These are phyloP conservation scores for Pardosa pseudoannulata DNA, from an alignment of 2,888 invertebrate species.

Conservation along the genomic window DNA sequence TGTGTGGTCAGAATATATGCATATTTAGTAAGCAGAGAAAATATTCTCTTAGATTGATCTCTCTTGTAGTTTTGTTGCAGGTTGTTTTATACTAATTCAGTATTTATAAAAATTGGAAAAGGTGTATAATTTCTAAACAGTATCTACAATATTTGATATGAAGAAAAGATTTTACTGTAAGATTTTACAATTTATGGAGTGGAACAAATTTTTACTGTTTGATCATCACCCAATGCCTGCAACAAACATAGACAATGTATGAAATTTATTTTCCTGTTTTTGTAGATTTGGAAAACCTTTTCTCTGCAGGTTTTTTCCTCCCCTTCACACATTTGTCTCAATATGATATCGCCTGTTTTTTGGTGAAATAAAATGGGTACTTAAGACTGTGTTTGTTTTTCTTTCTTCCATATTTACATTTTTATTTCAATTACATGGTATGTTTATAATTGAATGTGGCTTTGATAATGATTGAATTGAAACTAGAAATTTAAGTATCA, in stretches of 20 bases:
- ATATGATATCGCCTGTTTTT: slow-evolving; percentile 67
- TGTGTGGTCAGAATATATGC: slow-evolving; percentile 63
- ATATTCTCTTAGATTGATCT: slow-evolving; percentile 57
- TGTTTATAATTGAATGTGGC: no score
- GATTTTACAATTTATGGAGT: slow-evolving; percentile 25
- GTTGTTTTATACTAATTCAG: slow-evolving; percentile 25
- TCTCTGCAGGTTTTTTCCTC: slow-evolving; percentile 64
- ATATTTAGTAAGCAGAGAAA: slow-evolving; percentile 62
- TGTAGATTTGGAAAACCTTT: slow-evolving; percentile 62
- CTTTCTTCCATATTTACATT: not conserved
- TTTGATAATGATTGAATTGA: no score
- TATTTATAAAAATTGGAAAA: not conserved
- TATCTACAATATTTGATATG: slow-evolving; percentile 16
- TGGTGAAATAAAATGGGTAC: slow-evolving; percentile 72
- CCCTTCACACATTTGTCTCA: slow-evolving; percentile 57
- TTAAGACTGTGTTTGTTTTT: slow-evolving; percentile 44
- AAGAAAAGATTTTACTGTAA: slow-evolving; percentile 17
- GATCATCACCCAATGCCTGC: slow-evolving; percentile 35
- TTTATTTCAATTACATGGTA: no score
- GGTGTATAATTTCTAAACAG: slow-evolving; percentile 11
- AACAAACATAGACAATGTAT: slow-evolving; percentile 64
- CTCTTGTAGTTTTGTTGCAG: slow-evolving; percentile 71
- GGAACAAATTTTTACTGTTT: slow-evolving; percentile 50
- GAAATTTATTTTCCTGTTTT: slow-evolving; percentile 37
- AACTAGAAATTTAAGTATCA: no score